Conservation (phyloP, 1,140 invertebrate genomes). For the Sminthurinus signatus region DNA sequence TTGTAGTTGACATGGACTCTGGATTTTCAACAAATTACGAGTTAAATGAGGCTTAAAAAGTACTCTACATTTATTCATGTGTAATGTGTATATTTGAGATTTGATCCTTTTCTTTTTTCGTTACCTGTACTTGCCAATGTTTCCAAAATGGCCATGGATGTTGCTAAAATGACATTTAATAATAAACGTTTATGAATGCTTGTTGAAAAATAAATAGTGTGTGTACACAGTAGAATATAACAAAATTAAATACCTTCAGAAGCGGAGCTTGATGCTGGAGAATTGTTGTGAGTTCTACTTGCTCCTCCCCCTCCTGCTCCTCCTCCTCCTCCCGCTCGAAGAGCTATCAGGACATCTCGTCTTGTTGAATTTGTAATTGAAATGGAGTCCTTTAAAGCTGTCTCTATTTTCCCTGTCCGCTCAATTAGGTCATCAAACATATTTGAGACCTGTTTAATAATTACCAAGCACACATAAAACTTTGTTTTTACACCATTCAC, state of each 20-base stretch:
- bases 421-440: conserved; percentile 40
- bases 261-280: neutral
- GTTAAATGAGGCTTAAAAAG: no score
- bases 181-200: neutral
- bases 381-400: conserved; percentile 26
- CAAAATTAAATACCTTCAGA: neutral
- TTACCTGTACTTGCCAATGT: conserved; percentile 28
- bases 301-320: no score
- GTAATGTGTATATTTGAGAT: no score
- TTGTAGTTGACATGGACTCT: conserved; percentile 32
- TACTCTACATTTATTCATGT: no score
- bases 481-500: neutral
- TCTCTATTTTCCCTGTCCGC: conserved; percentile 18
- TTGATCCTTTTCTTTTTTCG: no score
- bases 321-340: neutral
- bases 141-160: conserved; percentile 29
- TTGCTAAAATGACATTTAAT: neutral
- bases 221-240: no score
- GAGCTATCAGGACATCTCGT: conserved; percentile 28
- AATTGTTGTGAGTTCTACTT: neutral
- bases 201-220: no score
- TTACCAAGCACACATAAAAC: neutral
- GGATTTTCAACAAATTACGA: no score
- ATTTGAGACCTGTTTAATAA: conserved; percentile 27
- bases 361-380: conserved; percentile 27